Base-by-base conservation (phyloP, 2,888 invertebrate genomes). In the Drosophila merina region DNA sequence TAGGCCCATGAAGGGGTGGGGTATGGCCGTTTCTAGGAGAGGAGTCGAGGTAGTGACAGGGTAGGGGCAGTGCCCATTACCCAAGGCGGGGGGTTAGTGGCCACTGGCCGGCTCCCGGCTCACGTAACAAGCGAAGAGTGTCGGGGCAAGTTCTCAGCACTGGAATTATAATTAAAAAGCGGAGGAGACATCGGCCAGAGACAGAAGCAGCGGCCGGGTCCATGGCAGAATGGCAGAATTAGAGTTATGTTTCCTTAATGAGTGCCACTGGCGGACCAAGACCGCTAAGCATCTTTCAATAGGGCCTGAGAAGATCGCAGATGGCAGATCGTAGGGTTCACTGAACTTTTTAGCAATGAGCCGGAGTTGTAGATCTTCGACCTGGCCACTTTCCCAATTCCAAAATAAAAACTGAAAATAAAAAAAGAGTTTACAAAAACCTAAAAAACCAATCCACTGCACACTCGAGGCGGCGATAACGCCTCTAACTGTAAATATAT, bases 191-290 rank as follows among this genome's bases (percentile, higher is more conserved):
- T 63, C 68, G 73, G 66, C 33, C 52, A 26, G 25, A 36, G 36
- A n/a, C 36, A 36, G 36, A 36, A 36, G 36, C 36, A 36, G 59
- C 57, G 57, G 72, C 63, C 57, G 55, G 72, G 72, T 68, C 72
- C 57, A 57, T 63, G 57, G 68, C 52, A 72, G 71, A 85, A 57
- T 63, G 57, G 72, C 52, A 72, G 71, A 85, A 87, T 86, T 77
- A 80, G 81, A 86, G 88, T 88, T 86, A 86, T 88, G 86, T 83
- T 85, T 86, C 88, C 84, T 80, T 86, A 85, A 85, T 88, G 86
- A 86, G 84, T 77, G 75, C 77, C 76, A 80, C 75, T 57, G 52
- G 75, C 58, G 63, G 45, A 55, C 40, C 40, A 55, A 42, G 66
- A 71, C 72, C 62, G 76, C 72, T 77, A 88, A 86, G 76, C 86